Evolutionary conservation across 2,888 invertebrate genomes (phyloP).

Genomic region (Protula sp.): DNA sequence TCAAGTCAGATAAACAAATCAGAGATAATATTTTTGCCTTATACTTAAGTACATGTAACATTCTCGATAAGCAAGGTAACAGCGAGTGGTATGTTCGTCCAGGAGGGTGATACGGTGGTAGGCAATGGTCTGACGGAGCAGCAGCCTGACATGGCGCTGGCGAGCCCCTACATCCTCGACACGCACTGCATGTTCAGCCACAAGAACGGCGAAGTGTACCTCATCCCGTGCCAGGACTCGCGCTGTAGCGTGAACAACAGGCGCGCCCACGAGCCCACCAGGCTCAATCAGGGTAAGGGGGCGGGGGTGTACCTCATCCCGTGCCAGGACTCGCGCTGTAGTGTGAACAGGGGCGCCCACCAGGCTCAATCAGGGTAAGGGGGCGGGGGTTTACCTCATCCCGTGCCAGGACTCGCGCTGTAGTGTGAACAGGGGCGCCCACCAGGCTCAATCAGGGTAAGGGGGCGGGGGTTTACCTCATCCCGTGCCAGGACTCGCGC

Average conservation of each 20-base stretch:
- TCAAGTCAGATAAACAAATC: no score
- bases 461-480: not conserved
- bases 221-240: constrained; percentile 33
- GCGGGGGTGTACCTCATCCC: not conserved
- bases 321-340: constrained; percentile 32
- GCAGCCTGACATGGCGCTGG: constrained; percentile 56
- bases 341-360: constrained; percentile 40
- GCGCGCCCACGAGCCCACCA: constrained; percentile 30
- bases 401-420: constrained; percentile 31
- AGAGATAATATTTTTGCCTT: no score
- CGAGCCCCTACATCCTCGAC: constrained; percentile 36
- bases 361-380: constrained; percentile 40
- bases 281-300: constrained; percentile 39
- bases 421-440: constrained; percentile 39
- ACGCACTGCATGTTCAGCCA: constrained; percentile 42
- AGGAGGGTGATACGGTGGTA: no score
- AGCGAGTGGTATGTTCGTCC: no score
- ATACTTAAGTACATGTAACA: no score
- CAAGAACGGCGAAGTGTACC: constrained; percentile 36
- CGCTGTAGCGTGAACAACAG: constrained; percentile 41
- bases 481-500: constrained; percentile 24
- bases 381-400: not conserved
- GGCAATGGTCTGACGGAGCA: no score
- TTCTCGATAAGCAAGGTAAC: no score
- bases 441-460: constrained; percentile 42